phyloP scores from a whole-genome alignment of 2,797 vertebrate genomes.

The Hypotaenidia philippensis region DNA sequence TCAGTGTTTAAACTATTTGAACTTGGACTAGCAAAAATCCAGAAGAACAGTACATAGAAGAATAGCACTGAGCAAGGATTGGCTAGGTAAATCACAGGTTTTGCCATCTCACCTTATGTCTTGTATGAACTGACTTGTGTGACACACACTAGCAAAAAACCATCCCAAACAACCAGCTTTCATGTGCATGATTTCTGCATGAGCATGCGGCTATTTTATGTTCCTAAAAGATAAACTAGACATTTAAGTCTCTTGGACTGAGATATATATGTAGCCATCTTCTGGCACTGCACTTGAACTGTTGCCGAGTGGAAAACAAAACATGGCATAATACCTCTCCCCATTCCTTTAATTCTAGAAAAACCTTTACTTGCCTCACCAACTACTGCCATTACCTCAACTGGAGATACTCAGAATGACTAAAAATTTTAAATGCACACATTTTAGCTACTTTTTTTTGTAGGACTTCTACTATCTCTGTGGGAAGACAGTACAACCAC shows the following conservation, averaged over 20 bases:
- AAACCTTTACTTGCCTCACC: neutral
- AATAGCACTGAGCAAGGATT: neutral
- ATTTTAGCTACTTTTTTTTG: neutral
- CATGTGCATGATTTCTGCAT: neutral
- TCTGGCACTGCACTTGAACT: neutral
- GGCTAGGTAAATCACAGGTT: neutral
- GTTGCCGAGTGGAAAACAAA: neutral
- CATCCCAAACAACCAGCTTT: neutral
- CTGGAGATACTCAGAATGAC: neutral
- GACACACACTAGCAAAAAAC: neutral
- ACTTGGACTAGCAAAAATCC: neutral
- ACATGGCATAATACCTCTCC: neutral
- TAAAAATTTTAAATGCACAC: neutral
- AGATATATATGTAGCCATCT: neutral
- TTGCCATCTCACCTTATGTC: neutral
- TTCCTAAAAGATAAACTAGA: neutral
- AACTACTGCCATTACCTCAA: neutral
- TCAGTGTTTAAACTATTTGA: neutral
- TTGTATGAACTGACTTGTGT: neutral
- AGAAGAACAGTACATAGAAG: neutral
- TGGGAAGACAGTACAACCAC: neutral
- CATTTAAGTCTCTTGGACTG: neutral
- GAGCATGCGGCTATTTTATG: neutral
- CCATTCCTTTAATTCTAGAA: neutral
- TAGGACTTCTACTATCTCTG: neutral